phyloP scores from a whole-genome alignment of 2,888 invertebrate genomes.

The Siphonodentalium dalli region DNA sequence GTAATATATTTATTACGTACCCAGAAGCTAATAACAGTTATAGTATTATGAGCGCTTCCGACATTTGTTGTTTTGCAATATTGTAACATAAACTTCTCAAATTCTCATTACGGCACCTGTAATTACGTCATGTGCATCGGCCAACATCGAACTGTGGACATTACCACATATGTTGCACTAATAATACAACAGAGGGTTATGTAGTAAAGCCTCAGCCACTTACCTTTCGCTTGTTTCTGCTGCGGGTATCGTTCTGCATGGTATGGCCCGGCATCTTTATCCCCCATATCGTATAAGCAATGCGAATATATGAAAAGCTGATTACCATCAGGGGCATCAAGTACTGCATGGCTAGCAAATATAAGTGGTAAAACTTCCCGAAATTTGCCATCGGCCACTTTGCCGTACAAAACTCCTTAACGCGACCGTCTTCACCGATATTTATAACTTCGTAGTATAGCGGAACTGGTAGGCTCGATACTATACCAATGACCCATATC shows the following conservation, averaged over 20 bases:
- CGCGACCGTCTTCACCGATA: conserved; percentile 17
- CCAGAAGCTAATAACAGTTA: no score
- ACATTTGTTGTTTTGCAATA: no score
- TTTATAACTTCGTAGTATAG: conserved; percentile 42
- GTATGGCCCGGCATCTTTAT: conserved; percentile 81
- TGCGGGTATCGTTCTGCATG: conserved; percentile 79
- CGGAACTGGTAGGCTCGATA: conserved; percentile 72
- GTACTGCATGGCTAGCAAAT: conserved; percentile 70
- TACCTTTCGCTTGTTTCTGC: conserved; percentile 85
- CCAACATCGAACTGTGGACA: no score
- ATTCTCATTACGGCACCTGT: no score
- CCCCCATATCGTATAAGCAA: conserved; percentile 82
- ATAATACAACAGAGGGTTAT: no score
- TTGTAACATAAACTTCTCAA: no score
- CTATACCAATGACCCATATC: conserved; percentile 77
- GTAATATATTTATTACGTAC: no score
- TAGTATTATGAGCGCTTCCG: no score
- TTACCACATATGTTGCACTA: no score
- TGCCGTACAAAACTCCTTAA: conserved; percentile 59
- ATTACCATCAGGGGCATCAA: conserved; percentile 83
- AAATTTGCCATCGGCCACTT: conserved; percentile 42
- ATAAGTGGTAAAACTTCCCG: conserved; percentile 58
- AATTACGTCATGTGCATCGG: no score
- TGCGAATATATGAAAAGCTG: conserved; percentile 81
- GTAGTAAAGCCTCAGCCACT: no score